These are phyloP conservation scores for Catocala fraxini DNA, from an alignment of 2,888 invertebrate species.

Conservation along the genomic window DNA sequence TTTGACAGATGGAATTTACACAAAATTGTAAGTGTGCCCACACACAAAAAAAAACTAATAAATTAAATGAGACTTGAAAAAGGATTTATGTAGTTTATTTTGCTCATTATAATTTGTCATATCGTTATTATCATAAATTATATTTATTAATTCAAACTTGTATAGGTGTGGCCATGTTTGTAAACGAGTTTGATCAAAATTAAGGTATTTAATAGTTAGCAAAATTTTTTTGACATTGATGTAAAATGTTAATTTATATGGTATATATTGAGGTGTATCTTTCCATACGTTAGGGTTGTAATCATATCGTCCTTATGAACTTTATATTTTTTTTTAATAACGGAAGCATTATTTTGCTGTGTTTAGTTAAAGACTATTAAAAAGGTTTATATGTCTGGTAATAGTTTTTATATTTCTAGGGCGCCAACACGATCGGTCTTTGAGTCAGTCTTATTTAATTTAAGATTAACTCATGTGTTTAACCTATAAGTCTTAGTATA, in stretches of 20 bases:
- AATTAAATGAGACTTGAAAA: neutral
- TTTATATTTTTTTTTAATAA: constrained; percentile 28
- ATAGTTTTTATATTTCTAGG: constrained; percentile 3
- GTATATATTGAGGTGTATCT: neutral
- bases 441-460: neutral
- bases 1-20: constrained; percentile 7
- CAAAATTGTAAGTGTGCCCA: constrained; percentile 16
- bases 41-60: neutral
- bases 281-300: constrained; percentile 9
- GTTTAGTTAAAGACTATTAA: constrained; percentile 28
- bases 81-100: constrained; percentile 4
- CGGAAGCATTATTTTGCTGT: constrained; percentile 27
- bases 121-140: constrained; percentile 13
- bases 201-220: constrained; percentile 53
- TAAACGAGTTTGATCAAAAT: constrained; percentile 28
- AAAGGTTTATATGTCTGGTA: constrained; percentile 21
- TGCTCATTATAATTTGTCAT: constrained; percentile 38
- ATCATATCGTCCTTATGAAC: constrained; percentile 34
- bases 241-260: constrained; percentile 49
- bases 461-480: neutral
- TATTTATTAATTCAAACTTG: constrained; percentile 14
- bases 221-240: constrained; percentile 59
- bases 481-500: neutral
- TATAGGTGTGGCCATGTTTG: constrained; percentile 21
- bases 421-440: neutral